These are phyloP conservation scores for Bilobella aurantiaca DNA, from an alignment of 1,140 invertebrate genomes.

Conservation along the genomic window DNA sequence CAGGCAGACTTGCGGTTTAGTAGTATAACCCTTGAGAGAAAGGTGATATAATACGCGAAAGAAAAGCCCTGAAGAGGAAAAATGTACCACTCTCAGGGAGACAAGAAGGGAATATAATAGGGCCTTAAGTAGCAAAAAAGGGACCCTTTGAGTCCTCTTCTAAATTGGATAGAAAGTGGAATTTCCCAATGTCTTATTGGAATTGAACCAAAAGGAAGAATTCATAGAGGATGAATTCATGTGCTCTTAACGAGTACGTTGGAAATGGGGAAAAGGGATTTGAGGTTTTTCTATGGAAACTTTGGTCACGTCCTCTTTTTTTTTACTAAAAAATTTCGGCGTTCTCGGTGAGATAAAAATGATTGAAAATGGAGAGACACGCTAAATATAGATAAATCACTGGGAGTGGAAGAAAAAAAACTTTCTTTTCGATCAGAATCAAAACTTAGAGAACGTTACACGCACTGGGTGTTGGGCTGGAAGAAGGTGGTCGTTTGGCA, in stretches of 20 bases:
- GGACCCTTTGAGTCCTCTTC: too few relatives aligned
- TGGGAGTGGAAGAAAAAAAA: constrained; percentile 11
- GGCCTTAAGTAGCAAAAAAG: too few relatives aligned
- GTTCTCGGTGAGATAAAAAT: constrained; percentile 24
- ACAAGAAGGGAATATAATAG: too few relatives aligned
- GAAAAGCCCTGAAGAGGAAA: too few relatives aligned
- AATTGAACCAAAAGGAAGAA: too few relatives aligned
- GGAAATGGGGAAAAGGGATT: background rate
- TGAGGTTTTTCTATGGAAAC: background rate
- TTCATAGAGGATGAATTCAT: too few relatives aligned
- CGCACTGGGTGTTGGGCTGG: background rate
- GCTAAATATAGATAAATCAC: constrained; percentile 34
- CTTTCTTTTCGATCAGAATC: constrained; percentile 11
- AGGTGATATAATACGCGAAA: too few relatives aligned
- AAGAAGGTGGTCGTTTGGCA: background rate
- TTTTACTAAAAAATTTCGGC: background rate
- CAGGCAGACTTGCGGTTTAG: too few relatives aligned
- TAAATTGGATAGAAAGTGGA: too few relatives aligned
- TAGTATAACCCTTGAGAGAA: too few relatives aligned
- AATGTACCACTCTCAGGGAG: too few relatives aligned
- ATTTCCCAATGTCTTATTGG: too few relatives aligned
- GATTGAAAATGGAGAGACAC: constrained; percentile 33
- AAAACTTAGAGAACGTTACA: background rate
- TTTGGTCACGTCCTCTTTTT: constrained; percentile 5
- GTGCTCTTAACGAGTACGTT: constrained; percentile 11